Conservation (phyloP, 2,888 invertebrate species). For the Apodemia mormo region DNA sequence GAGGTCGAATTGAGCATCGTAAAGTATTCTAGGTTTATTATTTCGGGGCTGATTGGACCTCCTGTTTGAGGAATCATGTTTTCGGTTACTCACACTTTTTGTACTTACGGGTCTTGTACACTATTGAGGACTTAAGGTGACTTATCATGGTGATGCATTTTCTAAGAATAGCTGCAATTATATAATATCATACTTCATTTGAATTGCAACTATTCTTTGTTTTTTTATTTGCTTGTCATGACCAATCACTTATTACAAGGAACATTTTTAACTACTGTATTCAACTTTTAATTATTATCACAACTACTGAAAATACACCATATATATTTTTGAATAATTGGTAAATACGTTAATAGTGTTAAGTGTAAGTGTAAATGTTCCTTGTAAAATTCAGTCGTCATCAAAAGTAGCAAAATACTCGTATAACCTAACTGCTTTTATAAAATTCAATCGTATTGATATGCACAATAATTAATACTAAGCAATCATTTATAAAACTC, state of each 20-base stretch:
- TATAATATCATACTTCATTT: background rate
- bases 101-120: slow-evolving; percentile 11
- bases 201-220: slow-evolving; percentile 24
- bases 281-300: background rate
- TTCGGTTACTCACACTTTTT: slow-evolving; percentile 21
- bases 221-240: slow-evolving; percentile 25
- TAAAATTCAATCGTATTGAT: background rate
- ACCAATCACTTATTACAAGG: slow-evolving; percentile 23
- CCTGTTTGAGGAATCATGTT: slow-evolving; percentile 20
- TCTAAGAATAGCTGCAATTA: slow-evolving; percentile 22
- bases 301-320: too few relatives aligned
- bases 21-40: slow-evolving; percentile 15
- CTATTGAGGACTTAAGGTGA: slow-evolving; percentile 17
- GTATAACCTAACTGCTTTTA: background rate
- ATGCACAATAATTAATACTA: slow-evolving; percentile 1
- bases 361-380: background rate
- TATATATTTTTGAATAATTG: too few relatives aligned
- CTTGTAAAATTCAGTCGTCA: slow-evolving; percentile 13
- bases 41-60: slow-evolving; percentile 18
- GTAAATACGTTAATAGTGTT: too few relatives aligned
- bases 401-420: slow-evolving; percentile 13
- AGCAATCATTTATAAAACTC: slow-evolving; percentile 1
- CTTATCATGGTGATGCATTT: slow-evolving; percentile 22
- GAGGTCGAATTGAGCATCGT: slow-evolving; percentile 26
- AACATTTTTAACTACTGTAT: slow-evolving; percentile 8